These are phyloP conservation scores for Pluvialis apricaria DNA, from an alignment of 2,113 vertebrate genomes.

Conservation along the genomic window DNA sequence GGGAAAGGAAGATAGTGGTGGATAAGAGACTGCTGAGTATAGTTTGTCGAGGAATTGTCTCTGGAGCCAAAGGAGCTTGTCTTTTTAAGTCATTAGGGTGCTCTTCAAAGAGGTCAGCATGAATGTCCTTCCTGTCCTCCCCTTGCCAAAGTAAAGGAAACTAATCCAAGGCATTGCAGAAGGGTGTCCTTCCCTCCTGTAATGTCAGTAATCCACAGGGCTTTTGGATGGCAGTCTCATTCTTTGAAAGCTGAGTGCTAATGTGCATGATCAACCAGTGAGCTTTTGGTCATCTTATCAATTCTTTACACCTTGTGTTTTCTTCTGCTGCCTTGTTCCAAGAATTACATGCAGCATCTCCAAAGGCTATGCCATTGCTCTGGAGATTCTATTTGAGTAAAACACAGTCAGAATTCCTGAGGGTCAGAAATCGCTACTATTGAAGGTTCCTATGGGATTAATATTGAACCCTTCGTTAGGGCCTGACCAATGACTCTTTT, in stretches of 20 bases:
- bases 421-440: not conserved
- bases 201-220: not conserved
- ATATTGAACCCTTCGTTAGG: not conserved
- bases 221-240: not conserved
- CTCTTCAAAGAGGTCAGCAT: not conserved
- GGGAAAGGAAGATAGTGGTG: not conserved
- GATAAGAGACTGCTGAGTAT: not conserved
- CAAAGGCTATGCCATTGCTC: not conserved
- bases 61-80: not conserved
- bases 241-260: not conserved
- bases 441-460: not conserved
- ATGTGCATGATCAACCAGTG: not conserved
- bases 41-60: not conserved
- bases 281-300: not conserved
- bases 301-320: not conserved
- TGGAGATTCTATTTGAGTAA: not conserved
- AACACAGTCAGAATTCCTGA: not conserved
- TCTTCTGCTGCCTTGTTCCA: not conserved
- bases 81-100: not conserved
- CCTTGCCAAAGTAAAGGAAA: not conserved
- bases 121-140: not conserved
- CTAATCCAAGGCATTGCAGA: not conserved
- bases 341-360: not conserved
- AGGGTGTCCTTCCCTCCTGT: not conserved
- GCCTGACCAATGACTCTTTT: not conserved